A percentile compares a stretch with the other conserved stretches of the same genome.
These are phyloP conservation scores for Diacarnus erythraeanus DNA, from an alignment of 37 sponge, comb jelly and placozoan species.

Conservation along the genomic window DNA sequence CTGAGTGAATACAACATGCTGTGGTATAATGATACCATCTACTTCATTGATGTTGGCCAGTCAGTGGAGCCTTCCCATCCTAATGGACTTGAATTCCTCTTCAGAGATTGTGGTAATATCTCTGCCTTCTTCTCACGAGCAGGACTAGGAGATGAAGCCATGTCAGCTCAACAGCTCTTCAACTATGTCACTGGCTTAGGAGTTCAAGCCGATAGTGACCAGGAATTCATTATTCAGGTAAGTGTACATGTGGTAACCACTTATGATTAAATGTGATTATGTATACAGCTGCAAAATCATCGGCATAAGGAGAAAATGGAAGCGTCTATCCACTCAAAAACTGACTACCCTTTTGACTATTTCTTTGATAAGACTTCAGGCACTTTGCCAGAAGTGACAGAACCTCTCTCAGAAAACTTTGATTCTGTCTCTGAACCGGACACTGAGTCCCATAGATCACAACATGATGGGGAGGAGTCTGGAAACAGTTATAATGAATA, in stretches of 20 bases:
- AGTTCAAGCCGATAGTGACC: slow-evolving; percentile 40
- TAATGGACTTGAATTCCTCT: slow-evolving; percentile 85
- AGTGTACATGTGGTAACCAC: not conserved
- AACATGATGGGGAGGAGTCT: too few relatives aligned
- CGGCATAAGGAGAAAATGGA: slow-evolving; percentile 22
- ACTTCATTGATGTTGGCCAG: slow-evolving; percentile 96
- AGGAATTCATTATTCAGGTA: slow-evolving; percentile 63
- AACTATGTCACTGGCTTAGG: slow-evolving; percentile 62
- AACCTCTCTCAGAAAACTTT: not conserved
- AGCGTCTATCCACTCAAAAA: slow-evolving; percentile 26
- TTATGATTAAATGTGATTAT: not conserved
- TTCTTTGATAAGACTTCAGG: slow-evolving; percentile 63
- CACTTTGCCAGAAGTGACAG: not conserved
- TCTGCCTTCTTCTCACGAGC: slow-evolving; percentile 68
- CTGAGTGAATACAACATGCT: slow-evolving; percentile 96
- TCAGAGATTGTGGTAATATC: slow-evolving; percentile 86
- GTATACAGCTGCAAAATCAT: slow-evolving; percentile 31
- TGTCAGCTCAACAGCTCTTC: slow-evolving; percentile 69
- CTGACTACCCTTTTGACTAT: slow-evolving; percentile 70
- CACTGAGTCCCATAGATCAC: too few relatives aligned
- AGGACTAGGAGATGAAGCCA: slow-evolving; percentile 36
- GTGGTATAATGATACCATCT: slow-evolving; percentile 79
- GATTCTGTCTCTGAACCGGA: too few relatives aligned
- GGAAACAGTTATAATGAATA: too few relatives aligned
- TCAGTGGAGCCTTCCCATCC: slow-evolving; percentile 93